Base-by-base conservation (phyloP, 2,797 vertebrate genomes). In the Phoebastria nigripes region DNA sequence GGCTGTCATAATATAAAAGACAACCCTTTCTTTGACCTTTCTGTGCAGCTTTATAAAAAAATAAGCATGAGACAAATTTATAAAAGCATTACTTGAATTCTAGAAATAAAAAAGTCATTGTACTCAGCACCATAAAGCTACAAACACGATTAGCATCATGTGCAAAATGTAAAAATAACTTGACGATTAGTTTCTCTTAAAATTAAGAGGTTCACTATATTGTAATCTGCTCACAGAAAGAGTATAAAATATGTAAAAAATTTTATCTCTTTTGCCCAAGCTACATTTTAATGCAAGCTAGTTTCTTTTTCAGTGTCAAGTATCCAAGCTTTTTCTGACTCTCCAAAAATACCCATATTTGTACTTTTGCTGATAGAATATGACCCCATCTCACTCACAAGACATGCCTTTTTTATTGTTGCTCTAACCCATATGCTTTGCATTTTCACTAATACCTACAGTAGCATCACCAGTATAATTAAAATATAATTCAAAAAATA, bases 11-110 rank as follows among this genome's bases (percentile, higher is more conserved):
- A 72, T 94, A 92, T 78, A 91, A 86, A 96, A 88, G 71, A 89
- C 77, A 94, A 90, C 79, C 61, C 37, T 86, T 87, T 90, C 46
- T 87, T 74, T 95, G 96, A 93, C 93, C 87, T 95, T 94, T 96
- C 90, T 44, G 31, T 83, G 63, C 44, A 84, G 66, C 59, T 96
- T 96, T 93, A 87, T 80, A 65, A 95, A 95, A 93, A 96, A 96
- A 80, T 58, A 93, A 90, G 59, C 79, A 84, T 74, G 56, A 89
- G 67, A 54, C 69, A 91, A 90, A 78, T 93, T 94, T 89, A 85
- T 93, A 89, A 91, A 95, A 93, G 65, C 81, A 82, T 89, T 95
- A 77, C 31, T 80, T 93, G 76, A 90, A 93, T 88, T 91, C 74
- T 87, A 71, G 87, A 95, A 93, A 94, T 94, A 94, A 89, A 94